phyloP scores from a whole-genome alignment of 2,797 vertebrate genomes.

The Micrastur ruficollis region DNA sequence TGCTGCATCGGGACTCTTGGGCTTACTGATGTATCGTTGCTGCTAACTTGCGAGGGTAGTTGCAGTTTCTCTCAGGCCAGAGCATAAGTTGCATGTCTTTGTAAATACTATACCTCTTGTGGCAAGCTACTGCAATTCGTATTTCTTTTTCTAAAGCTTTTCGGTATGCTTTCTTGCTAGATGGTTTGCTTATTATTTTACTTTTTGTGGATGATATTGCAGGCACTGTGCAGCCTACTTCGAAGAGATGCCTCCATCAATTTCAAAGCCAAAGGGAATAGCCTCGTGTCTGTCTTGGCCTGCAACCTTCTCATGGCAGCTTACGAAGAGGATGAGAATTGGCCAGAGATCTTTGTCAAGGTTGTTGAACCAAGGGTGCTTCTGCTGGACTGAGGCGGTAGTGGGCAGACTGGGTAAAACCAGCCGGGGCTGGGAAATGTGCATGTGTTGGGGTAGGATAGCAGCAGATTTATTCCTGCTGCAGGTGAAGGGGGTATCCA shows the following conservation, averaged over 20 bases:
- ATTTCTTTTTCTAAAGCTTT: background rate
- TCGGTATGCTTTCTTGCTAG: background rate
- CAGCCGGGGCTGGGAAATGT: background rate
- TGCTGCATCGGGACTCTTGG: rapidly evolving
- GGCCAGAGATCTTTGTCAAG: constrained; percentile 99
- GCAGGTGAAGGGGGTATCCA: background rate
- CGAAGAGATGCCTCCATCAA: constrained; percentile 94
- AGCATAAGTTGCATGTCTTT: rapidly evolving
- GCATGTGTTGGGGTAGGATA: background rate
- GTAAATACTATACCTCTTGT: background rate
- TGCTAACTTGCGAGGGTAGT: background rate
- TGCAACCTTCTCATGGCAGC: constrained; percentile 98
- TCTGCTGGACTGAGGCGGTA: background rate
- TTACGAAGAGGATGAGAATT: constrained; percentile 98
- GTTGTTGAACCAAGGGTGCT: constrained; percentile 59
- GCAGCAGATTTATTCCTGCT: background rate
- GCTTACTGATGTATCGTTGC: rapidly evolving
- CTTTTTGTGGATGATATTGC: background rate
- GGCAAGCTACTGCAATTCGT: background rate
- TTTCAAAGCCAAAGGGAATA: constrained; percentile 98
- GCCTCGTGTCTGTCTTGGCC: constrained; percentile 92
- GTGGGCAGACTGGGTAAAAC: background rate
- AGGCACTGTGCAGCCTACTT: constrained; percentile 95
- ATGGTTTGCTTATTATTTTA: background rate
- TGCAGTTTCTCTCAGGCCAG: background rate